These are phyloP conservation scores for Noctuana brunneofusca DNA, from an alignment of 2,888 invertebrate species.

Conservation along the genomic window DNA sequence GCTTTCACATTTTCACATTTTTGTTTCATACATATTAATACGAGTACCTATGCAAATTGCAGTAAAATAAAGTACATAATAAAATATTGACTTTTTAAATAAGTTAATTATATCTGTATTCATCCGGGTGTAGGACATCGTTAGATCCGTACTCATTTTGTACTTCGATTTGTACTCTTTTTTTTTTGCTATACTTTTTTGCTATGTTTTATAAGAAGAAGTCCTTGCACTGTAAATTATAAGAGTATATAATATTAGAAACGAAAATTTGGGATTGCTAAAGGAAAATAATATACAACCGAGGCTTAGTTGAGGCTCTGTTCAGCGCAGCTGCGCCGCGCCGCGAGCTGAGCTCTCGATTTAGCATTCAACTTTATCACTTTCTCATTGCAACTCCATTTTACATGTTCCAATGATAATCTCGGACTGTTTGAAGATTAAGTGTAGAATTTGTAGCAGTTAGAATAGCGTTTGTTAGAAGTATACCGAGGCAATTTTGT, in stretches of 20 bases:
- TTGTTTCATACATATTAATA: too few species aligned
- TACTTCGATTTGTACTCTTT: too few species aligned
- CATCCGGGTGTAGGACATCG: too few species aligned
- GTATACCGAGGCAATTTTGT: background rate
- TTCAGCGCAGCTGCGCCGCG: slow-evolving; percentile 63
- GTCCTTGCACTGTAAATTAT: background rate
- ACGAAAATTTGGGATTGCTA: slow-evolving; percentile 16
- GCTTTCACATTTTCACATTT: too few species aligned
- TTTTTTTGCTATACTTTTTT: too few species aligned
- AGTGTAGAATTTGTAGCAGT: slow-evolving; percentile 8
- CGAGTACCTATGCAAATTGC: too few species aligned
- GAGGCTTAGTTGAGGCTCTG: slow-evolving; percentile 21
- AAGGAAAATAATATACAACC: slow-evolving; percentile 18
- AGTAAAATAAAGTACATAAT: too few species aligned
- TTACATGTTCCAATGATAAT: slow-evolving; percentile 23
- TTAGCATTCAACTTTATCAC: slow-evolving; percentile 49
- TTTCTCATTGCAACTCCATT: slow-evolving; percentile 27
- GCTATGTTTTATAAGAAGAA: too few species aligned
- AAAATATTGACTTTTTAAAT: too few species aligned
- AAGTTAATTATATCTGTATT: too few species aligned
- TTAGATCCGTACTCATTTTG: too few species aligned
- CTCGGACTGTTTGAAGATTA: slow-evolving; percentile 23
- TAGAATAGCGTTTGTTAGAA: background rate
- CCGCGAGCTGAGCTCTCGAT: slow-evolving; percentile 57
- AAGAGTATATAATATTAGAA: background rate